These are phyloP conservation scores for Orycteropus afer DNA, from an alignment of 2,113 vertebrate genomes.

Conservation along the genomic window DNA sequence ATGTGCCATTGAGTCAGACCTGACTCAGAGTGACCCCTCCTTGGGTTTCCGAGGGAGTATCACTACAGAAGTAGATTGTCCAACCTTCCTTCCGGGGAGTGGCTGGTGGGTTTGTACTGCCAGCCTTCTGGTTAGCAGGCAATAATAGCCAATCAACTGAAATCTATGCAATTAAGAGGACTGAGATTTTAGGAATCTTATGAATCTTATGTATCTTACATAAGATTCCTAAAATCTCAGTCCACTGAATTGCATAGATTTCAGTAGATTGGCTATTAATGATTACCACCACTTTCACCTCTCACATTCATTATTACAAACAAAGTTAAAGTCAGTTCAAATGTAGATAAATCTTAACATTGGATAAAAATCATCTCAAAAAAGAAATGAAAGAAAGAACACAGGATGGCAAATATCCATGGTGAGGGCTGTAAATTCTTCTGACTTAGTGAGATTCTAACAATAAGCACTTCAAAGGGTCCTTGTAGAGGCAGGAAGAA, in stretches of 20 bases:
- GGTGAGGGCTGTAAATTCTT: neutral
- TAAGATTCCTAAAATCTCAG: neutral
- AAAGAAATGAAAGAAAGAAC: neutral
- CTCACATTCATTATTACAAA: constrained; percentile 2
- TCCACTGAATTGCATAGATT: neutral
- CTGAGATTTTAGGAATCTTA: neutral
- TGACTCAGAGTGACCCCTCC: too few relatives aligned
- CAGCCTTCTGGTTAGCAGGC: too few relatives aligned
- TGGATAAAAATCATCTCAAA: neutral
- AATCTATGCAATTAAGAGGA: neutral
- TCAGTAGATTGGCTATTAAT: neutral
- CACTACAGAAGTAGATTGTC: too few relatives aligned
- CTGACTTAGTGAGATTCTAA: constrained; percentile 32
- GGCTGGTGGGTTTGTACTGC: too few relatives aligned
- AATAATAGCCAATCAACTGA: neutral
- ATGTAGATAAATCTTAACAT: neutral
- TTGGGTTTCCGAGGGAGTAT: too few relatives aligned
- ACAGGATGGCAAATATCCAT: neutral
- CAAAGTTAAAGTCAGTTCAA: neutral
- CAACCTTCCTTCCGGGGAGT: too few relatives aligned
- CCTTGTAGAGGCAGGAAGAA: constrained; percentile 57
- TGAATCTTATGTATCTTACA: too few relatives aligned
- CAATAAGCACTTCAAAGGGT: neutral
- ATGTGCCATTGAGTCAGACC: too few relatives aligned
- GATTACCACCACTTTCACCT: neutral